Conservation (phyloP, 2,888 invertebrate genomes). For the Cactoblastis cactorum region DNA sequence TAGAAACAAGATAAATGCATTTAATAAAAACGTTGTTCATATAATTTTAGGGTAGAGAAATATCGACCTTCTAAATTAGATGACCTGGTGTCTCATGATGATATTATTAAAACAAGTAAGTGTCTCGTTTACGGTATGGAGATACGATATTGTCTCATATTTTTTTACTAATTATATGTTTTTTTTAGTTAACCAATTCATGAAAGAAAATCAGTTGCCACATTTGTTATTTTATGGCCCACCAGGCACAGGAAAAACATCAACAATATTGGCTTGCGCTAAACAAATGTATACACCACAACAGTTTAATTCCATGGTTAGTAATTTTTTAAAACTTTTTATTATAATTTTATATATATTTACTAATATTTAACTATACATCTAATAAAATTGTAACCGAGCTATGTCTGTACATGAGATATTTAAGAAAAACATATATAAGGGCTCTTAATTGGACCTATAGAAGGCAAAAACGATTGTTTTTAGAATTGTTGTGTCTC, state of each 20-base stretch:
- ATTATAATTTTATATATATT: not conserved
- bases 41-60: conserved; percentile 93
- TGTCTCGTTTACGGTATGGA: conserved; percentile 16
- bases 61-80: conserved; percentile 95
- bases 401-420: too few relatives aligned
- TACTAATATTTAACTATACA: too few relatives aligned
- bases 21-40: conserved; percentile 1
- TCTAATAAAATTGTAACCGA: too few relatives aligned
- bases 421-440: too few relatives aligned
- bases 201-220: conserved; percentile 94
- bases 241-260: conserved; percentile 99
- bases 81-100: conserved; percentile 97
- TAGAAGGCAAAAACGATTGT: too few relatives aligned
- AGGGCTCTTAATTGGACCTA: too few relatives aligned
- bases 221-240: conserved; percentile 98
- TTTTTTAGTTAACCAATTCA: conserved; percentile 89
- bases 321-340: conserved; percentile 22
- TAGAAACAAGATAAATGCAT: not conserved
- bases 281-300: conserved; percentile 92
- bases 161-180: conserved; percentile 12
- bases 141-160: not conserved
- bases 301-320: conserved; percentile 96
- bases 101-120: conserved; percentile 97
- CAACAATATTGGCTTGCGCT: conserved; percentile 97
- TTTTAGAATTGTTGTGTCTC: too few relatives aligned